Percentiles rank a stretch among this genome's conserved stretches.
Conservation (phyloP, 2,797 vertebrate species). For the Acipenser oxyrinchus region DNA sequence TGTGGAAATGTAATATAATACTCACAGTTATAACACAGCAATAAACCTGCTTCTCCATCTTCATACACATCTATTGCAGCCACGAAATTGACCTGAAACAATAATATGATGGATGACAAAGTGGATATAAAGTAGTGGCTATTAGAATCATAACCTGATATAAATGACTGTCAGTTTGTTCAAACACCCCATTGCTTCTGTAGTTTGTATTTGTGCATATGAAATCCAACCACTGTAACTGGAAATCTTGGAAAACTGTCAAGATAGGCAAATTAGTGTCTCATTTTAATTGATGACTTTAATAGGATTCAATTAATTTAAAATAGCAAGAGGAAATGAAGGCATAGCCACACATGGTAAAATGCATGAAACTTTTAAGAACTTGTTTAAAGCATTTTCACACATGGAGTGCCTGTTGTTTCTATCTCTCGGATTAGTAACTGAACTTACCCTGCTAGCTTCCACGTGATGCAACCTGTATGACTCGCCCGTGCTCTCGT, state of each 20-base stretch:
- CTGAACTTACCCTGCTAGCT: slow-evolving; percentile 74
- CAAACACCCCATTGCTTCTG: no score
- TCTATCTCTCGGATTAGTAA: background rate
- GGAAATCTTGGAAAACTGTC: no score
- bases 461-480: slow-evolving; percentile 86
- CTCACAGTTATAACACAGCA: slow-evolving; percentile 97
- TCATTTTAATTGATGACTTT: no score
- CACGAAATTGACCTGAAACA: slow-evolving; percentile 91
- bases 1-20: slow-evolving; percentile 24
- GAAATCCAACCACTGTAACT: no score
- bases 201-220: no score
- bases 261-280: no score
- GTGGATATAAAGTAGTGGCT: slow-evolving; percentile 22
- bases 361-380: no score
- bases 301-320: no score
- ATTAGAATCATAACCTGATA: background rate
- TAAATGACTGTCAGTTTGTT: background rate
- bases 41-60: slow-evolving; percentile 90
- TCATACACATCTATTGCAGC: slow-evolving; percentile 96
- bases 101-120: slow-evolving; percentile 28
- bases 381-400: no score
- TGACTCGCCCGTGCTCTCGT: slow-evolving; percentile 92
- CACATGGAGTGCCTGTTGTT: background rate
- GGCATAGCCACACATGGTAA: no score
- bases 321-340: no score